phyloP scores from a whole-genome alignment of 2,797 vertebrate genomes.

The Fundulus diaphanus region DNA sequence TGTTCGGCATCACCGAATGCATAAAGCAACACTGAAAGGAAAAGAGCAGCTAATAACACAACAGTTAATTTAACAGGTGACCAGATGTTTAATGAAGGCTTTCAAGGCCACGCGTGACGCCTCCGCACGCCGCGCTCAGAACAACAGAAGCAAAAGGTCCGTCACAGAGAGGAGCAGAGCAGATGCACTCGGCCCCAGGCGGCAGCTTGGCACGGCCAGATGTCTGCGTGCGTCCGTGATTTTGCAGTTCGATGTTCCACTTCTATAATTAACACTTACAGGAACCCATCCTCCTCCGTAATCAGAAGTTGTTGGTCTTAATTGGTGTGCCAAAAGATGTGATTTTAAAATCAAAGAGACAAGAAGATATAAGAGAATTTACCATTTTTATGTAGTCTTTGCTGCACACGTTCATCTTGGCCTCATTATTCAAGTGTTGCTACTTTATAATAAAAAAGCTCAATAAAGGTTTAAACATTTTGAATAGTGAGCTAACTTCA shows the following conservation, averaged over 20 bases:
- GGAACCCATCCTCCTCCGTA: slow-evolving; percentile 26
- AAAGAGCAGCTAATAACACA: slow-evolving; percentile 17
- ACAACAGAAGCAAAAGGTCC: slow-evolving; percentile 21
- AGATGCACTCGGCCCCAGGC: slow-evolving; percentile 22
- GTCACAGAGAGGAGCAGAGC: background rate
- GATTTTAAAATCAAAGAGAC: slow-evolving; percentile 44
- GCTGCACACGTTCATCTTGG: background rate
- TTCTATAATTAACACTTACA: slow-evolving; percentile 51
- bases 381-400: background rate
- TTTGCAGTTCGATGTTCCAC: slow-evolving; percentile 1
- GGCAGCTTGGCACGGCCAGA: slow-evolving; percentile 27
- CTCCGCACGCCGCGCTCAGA: slow-evolving; percentile 22
- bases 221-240: slow-evolving; percentile 35
- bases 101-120: slow-evolving; percentile 30
- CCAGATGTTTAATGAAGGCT: slow-evolving; percentile 46
- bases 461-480: background rate
- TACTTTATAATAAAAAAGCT: background rate
- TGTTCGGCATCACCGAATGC: background rate
- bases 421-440: no score
- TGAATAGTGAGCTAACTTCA: background rate
- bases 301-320: slow-evolving; percentile 31
- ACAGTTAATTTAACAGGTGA: slow-evolving; percentile 36
- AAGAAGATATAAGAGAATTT: slow-evolving; percentile 1
- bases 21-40: background rate
- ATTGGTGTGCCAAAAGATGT: slow-evolving; percentile 30